phyloP scores from a whole-genome alignment of 2,888 invertebrate genomes.

The Exocentrus adspersus region DNA sequence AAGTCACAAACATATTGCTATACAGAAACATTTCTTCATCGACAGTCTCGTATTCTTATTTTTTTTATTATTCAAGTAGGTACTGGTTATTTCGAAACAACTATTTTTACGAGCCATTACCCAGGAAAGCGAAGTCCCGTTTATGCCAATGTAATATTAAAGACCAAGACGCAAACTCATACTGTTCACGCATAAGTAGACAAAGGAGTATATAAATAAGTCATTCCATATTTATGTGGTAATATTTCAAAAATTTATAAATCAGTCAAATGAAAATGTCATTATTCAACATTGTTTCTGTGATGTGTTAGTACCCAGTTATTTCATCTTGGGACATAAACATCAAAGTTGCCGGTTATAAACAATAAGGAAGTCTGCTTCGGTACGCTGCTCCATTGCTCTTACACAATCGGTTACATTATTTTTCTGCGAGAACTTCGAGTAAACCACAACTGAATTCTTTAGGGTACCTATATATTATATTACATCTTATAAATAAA shows the following conservation, averaged over 20 bases:
- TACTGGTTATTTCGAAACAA: conserved; percentile 13
- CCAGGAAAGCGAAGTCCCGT: conserved; percentile 21
- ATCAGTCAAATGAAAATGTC: conserved; percentile 57
- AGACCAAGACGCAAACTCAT: conserved; percentile 37
- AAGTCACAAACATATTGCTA: too few species aligned
- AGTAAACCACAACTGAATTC: conserved; percentile 11
- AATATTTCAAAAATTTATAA: conserved; percentile 59
- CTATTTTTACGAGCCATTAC: conserved; percentile 22
- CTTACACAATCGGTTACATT: conserved; percentile 22
- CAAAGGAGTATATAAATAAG: conserved; percentile 57
- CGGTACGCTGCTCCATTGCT: conserved; percentile 42
- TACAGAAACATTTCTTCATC: too few species aligned
- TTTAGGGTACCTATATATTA: too few species aligned
- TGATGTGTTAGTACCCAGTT: conserved; percentile 52
- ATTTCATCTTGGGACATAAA: conserved; percentile 51
- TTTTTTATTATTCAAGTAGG: not conserved
- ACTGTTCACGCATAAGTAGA: conserved; percentile 45
- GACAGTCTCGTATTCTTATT: not conserved
- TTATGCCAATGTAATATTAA: conserved; percentile 25
- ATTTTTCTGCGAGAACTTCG: conserved; percentile 16
- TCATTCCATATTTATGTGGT: conserved; percentile 57
- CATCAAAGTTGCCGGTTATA: conserved; percentile 47
- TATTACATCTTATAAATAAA: too few species aligned
- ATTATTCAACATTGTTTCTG: conserved; percentile 62
- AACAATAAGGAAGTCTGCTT: conserved; percentile 56